Conservation (phyloP, 2,797 vertebrate species). For the Australoheros facetus region DNA sequence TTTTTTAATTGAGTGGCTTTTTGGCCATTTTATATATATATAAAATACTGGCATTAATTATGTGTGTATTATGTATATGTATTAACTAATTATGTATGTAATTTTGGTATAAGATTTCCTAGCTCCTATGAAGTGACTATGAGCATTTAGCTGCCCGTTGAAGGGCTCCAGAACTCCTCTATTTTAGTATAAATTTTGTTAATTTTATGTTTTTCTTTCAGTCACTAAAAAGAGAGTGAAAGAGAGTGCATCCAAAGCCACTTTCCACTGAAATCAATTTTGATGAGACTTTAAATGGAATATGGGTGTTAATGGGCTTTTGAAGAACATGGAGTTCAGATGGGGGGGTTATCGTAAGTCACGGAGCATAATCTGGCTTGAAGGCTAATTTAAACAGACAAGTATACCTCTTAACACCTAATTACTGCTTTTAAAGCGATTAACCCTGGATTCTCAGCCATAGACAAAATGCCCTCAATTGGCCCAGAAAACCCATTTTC, state of each 20-base stretch:
- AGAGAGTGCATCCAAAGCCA: neutral
- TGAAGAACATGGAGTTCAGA: constrained; percentile 41
- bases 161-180: constrained; percentile 6
- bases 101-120: neutral
- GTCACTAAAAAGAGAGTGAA: neutral
- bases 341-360: constrained; percentile 65
- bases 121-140: constrained; percentile 3
- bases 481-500: constrained; percentile 51
- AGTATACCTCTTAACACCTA: constrained; percentile 78
- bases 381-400: constrained; percentile 79
- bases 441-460: constrained; percentile 73
- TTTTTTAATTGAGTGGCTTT: constrained; percentile 13
- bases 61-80: neutral
- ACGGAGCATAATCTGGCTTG: constrained; percentile 66
- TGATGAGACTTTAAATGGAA: constrained; percentile 17
- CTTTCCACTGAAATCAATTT: neutral
- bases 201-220: neutral
- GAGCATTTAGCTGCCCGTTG: constrained; percentile 18
- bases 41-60: neutral
- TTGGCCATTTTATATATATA: neutral
- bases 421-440: constrained; percentile 80
- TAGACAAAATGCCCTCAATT: constrained; percentile 66
- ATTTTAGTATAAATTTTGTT: neutral
- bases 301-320: constrained; percentile 38
- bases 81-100: constrained; percentile 3